Evolutionary conservation across 2,113 vertebrate species (phyloP).

Genomic region (Spizaetus ornatus): DNA sequence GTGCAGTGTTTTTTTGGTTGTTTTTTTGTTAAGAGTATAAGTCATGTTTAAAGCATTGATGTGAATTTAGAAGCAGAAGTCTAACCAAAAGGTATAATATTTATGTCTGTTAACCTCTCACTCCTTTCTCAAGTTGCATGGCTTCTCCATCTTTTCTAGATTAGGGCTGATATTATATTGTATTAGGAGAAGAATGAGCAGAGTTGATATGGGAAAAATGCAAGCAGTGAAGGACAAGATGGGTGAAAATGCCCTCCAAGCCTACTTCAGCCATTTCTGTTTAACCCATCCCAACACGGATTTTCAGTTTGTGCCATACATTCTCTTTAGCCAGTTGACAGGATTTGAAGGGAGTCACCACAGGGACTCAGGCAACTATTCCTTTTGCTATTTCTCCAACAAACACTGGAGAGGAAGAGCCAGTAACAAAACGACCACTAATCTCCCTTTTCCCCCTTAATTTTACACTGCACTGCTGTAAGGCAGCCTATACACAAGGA

Average conservation of each 20-base stretch:
- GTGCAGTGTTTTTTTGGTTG: background rate
- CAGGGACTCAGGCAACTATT: background rate
- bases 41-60: background rate
- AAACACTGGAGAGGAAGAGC: background rate
- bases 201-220: background rate
- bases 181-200: background rate
- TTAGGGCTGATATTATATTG: background rate
- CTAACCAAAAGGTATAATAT: background rate
- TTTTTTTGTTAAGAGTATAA: background rate
- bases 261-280: background rate
- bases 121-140: background rate
- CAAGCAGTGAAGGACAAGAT: background rate
- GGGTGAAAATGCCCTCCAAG: background rate
- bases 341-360: background rate
- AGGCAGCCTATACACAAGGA: background rate
- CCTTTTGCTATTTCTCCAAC: background rate
- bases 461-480: background rate
- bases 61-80: background rate
- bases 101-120: background rate
- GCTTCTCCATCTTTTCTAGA: background rate
- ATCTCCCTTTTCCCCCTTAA: background rate
- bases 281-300: background rate
- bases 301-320: background rate
- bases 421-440: background rate
- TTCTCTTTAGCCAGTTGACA: background rate